These are phyloP conservation scores for Stratiomys singularior DNA, from an alignment of 2,888 invertebrate genomes.

Conservation along the genomic window DNA sequence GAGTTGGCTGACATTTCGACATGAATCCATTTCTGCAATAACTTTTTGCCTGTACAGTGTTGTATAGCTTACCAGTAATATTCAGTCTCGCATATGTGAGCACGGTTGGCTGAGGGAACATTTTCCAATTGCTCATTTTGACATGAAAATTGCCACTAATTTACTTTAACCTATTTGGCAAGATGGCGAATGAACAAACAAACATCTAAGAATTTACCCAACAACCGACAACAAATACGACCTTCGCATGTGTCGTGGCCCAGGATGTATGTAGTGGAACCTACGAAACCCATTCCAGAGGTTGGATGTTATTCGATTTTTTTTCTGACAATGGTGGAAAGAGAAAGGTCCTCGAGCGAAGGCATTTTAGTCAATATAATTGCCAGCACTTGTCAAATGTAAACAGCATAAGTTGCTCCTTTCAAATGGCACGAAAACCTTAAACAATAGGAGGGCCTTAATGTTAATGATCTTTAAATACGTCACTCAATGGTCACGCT, in stretches of 20 bases:
- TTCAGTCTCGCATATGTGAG: background rate
- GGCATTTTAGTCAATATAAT: slow-evolving; percentile 12
- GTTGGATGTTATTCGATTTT: background rate
- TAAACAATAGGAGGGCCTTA: slow-evolving; percentile 27
- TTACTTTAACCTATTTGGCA: slow-evolving; percentile 19
- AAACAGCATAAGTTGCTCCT: slow-evolving; percentile 30
- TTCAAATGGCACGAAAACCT: slow-evolving; percentile 22
- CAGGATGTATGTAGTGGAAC: background rate
- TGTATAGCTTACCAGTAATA: background rate
- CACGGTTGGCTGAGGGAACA: background rate
- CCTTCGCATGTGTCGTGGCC: slow-evolving; percentile 28
- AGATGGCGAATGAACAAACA: slow-evolving; percentile 44
- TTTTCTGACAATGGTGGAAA: background rate
- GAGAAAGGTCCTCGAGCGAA: background rate
- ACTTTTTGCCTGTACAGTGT: background rate
- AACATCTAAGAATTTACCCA: slow-evolving; percentile 16
- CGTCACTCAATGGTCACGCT: slow-evolving; percentile 42
- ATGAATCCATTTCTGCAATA: slow-evolving; percentile 2
- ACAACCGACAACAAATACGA: background rate
- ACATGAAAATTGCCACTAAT: slow-evolving; percentile 42
- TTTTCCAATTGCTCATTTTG: slow-evolving; percentile 35
- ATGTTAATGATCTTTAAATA: slow-evolving; percentile 35
- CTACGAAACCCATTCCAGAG: background rate
- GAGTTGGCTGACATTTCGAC: slow-evolving; percentile 18
- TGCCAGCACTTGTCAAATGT: slow-evolving; percentile 39